phyloP scores from a whole-genome alignment of 23 tunicate genomes.

The Ciona savignyi region DNA sequence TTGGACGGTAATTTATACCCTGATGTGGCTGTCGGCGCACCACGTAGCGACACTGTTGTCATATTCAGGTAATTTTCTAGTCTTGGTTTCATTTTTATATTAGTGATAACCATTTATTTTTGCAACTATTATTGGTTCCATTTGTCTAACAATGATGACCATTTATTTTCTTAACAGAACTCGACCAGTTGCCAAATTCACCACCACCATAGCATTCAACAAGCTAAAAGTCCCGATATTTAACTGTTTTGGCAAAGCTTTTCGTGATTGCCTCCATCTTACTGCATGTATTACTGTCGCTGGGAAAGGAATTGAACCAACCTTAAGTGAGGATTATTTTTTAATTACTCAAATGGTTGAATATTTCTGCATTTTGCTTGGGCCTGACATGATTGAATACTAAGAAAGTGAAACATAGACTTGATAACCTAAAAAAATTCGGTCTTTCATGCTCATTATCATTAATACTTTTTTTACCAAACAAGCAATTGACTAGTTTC shows the following conservation, averaged over 20 bases:
- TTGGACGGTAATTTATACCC: constrained; percentile 26
- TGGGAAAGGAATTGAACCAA: constrained; percentile 10
- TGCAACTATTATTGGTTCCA: too few species aligned
- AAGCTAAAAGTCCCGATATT: background rate
- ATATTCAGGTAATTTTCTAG: constrained; percentile 15
- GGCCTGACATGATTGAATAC: too few species aligned
- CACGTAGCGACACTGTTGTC: constrained; percentile 25
- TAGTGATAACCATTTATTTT: background rate
- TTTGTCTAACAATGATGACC: background rate
- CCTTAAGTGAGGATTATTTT: constrained; percentile 29
- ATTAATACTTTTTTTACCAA: too few species aligned
- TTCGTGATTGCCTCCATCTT: background rate
- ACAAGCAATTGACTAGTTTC: too few species aligned
- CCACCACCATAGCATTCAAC: background rate
- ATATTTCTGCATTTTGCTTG: too few species aligned
- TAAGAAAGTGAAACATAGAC: too few species aligned
- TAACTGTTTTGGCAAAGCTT: background rate
- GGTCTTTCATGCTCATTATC: too few species aligned
- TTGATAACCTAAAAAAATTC: too few species aligned
- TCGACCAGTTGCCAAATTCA: constrained; percentile 13
- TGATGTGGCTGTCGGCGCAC: constrained; percentile 33
- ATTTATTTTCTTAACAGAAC: constrained; percentile 2
- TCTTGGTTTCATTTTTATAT: too few species aligned
- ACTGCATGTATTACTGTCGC: background rate
- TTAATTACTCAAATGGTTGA: too few species aligned